Conservation (phyloP, 2,113 vertebrate species). For the Anoplopoma fimbria region DNA sequence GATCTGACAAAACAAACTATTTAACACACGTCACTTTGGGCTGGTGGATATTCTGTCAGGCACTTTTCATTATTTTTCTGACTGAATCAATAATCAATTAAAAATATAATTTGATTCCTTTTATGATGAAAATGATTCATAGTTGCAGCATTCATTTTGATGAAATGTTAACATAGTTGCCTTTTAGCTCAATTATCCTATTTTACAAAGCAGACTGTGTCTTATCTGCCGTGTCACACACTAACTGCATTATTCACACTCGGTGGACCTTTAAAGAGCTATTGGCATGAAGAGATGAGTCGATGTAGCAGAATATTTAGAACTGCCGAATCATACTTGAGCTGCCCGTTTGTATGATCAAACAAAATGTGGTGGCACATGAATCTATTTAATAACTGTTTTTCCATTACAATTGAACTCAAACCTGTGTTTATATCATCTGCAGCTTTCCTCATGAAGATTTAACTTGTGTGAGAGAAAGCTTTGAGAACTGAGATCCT, state of each 20-base stretch:
- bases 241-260: slow-evolving; percentile 18
- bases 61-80: too few relatives aligned
- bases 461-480: slow-evolving; percentile 27
- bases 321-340: slow-evolving; percentile 11
- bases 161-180: neutral
- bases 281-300: slow-evolving; percentile 22
- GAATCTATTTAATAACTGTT: slow-evolving; percentile 9
- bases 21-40: neutral
- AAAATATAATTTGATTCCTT: neutral
- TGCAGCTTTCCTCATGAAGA: slow-evolving; percentile 37
- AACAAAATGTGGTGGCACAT: neutral
- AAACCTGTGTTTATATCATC: neutral
- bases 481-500: slow-evolving; percentile 60
- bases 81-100: neutral
- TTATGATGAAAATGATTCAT: neutral
- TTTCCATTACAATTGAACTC: slow-evolving; percentile 14
- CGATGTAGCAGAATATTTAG: neutral
- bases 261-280: slow-evolving; percentile 11
- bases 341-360: slow-evolving; percentile 22
- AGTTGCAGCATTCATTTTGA: neutral
- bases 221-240: slow-evolving; percentile 8
- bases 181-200: neutral
- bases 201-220: slow-evolving; percentile 23
- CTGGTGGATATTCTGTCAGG: too few relatives aligned
- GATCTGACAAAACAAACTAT: neutral